phyloP scores from a whole-genome alignment of 2,888 invertebrate species.

The Tyria jacobaeae region DNA sequence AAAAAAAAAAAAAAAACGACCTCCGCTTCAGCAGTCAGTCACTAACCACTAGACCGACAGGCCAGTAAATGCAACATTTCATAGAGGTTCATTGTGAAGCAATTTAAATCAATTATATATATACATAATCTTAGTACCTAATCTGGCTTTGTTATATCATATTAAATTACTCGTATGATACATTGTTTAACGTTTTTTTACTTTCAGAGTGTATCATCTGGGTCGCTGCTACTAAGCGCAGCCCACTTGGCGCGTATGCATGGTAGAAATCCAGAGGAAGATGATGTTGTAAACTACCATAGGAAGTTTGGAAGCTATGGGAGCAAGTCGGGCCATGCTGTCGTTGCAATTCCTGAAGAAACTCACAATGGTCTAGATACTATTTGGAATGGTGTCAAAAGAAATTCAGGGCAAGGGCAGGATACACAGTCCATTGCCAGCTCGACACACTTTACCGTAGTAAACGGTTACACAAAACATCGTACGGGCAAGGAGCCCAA shows the following conservation, averaged over 20 bases:
- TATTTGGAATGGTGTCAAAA: slow-evolving; percentile 82
- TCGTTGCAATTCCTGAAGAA: slow-evolving; percentile 80
- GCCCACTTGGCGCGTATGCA: slow-evolving; percentile 89
- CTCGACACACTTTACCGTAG: slow-evolving; percentile 95
- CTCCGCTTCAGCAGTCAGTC: too few species aligned
- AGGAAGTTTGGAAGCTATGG: slow-evolving; percentile 72
- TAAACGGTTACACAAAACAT: slow-evolving; percentile 91
- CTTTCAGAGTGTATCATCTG: slow-evolving; percentile 93
- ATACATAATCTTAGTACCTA: slow-evolving; percentile 35
- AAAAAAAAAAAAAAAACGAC: too few species aligned
- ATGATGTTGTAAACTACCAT: slow-evolving; percentile 72
- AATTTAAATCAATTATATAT: slow-evolving; percentile 36
- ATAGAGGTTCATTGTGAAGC: slow-evolving; percentile 27
- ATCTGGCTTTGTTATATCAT: slow-evolving; percentile 17
- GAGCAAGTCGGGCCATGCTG: slow-evolving; percentile 66
- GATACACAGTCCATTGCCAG: slow-evolving; percentile 93
- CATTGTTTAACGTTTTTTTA: slow-evolving; percentile 18
- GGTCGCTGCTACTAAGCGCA: slow-evolving; percentile 92
- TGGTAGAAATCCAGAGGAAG: slow-evolving; percentile 69
- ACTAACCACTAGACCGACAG: too few species aligned
- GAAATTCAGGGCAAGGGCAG: slow-evolving; percentile 79
- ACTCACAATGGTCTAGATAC: slow-evolving; percentile 70
- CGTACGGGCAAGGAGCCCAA: slow-evolving; percentile 87
- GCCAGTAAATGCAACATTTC: slow-evolving; percentile 28
- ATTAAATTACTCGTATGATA: slow-evolving; percentile 8